phyloP scores from a whole-genome alignment of 2,797 vertebrate genomes.

The Clarias pachynema region DNA sequence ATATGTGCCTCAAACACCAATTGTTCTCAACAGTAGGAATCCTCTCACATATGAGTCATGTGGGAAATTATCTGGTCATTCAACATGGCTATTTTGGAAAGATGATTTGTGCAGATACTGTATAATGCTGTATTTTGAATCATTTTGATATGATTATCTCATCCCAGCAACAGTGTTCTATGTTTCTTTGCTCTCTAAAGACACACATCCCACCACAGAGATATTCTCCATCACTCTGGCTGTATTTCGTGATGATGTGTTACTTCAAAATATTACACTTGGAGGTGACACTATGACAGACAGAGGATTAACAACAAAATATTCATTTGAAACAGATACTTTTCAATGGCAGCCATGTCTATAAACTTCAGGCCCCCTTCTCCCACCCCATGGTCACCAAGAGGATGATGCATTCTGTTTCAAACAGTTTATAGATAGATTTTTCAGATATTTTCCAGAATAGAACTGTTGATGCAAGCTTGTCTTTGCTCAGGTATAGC shows the following conservation, averaged over 20 bases:
- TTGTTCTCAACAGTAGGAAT: slow-evolving; percentile 60
- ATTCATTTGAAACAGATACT: slow-evolving; percentile 64
- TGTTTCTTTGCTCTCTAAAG: slow-evolving; percentile 34
- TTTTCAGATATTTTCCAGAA: not conserved
- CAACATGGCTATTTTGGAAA: not conserved
- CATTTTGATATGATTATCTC: not conserved
- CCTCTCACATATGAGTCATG: not conserved
- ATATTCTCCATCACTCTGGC: slow-evolving; percentile 71
- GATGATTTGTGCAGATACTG: not conserved
- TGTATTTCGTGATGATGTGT: slow-evolving; percentile 71
- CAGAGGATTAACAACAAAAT: slow-evolving; percentile 50
- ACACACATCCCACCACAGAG: slow-evolving; percentile 57
- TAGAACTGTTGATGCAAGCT: too few relatives aligned
- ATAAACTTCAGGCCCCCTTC: slow-evolving; percentile 69
- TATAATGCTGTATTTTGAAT: not conserved
- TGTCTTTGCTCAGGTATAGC: not conserved
- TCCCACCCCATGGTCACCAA: slow-evolving; percentile 63
- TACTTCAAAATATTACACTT: slow-evolving; percentile 68
- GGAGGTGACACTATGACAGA: slow-evolving; percentile 64
- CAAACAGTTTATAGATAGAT: not conserved
- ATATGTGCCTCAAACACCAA: slow-evolving; percentile 52
- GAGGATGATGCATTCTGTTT: slow-evolving; percentile 50
- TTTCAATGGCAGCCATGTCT: slow-evolving; percentile 71
- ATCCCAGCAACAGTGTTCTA: not conserved
- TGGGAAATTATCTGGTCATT: not conserved